phyloP scores from a whole-genome alignment of 2,797 vertebrate genomes.

The Staurois parvus region DNA sequence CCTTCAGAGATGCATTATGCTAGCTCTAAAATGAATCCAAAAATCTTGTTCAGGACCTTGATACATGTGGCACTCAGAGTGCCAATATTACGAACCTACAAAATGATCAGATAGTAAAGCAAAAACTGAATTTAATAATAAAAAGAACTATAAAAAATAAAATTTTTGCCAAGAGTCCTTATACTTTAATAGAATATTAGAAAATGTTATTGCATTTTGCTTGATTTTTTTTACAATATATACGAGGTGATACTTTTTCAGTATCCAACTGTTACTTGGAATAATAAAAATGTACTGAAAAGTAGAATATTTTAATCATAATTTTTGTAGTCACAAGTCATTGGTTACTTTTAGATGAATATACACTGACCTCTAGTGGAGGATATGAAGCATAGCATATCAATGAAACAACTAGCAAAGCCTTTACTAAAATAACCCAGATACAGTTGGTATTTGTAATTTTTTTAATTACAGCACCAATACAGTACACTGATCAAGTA shows the following conservation, averaged over 20 bases:
- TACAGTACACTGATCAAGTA: too few species aligned
- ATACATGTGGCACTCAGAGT: neutral
- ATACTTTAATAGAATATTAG: neutral
- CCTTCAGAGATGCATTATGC: too few species aligned
- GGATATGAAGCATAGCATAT: neutral
- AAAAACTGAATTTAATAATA: neutral
- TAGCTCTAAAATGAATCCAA: neutral
- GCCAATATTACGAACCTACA: neutral
- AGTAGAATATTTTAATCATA: neutral
- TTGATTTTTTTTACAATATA: neutral
- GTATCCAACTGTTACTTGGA: neutral
- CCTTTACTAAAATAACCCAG: too few species aligned
- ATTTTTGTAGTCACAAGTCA: neutral
- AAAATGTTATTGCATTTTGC: neutral
- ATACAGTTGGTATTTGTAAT: too few species aligned
- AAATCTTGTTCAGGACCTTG: neutral
- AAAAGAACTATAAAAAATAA: neutral
- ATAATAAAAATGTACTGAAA: neutral
- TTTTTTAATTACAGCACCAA: too few species aligned
- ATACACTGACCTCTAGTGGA: constrained; percentile 47
- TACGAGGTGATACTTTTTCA: neutral
- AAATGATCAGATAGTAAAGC: neutral
- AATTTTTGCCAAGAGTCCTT: neutral
- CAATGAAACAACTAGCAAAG: neutral
- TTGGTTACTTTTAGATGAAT: neutral